Base-by-base conservation (phyloP, 2,888 invertebrate species). In the Eupithecia pulchellata region DNA sequence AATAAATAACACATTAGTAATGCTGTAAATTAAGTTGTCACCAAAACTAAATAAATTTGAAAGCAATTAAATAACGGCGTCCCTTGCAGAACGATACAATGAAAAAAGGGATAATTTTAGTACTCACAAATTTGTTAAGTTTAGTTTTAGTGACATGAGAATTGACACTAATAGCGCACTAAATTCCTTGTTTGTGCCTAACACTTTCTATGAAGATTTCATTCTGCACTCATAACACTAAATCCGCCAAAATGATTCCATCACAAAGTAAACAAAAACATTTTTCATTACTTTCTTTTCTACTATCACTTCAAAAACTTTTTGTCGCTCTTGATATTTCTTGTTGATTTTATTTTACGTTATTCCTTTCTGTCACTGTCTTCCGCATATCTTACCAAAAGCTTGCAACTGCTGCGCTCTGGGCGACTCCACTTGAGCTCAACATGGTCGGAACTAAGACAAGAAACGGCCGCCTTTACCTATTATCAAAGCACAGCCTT, bases 351-450 rank as follows among this genome's bases (percentile, higher is more conserved):
- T 8, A 25, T 20, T 20, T 20, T 9, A 47, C 47, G 47, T 52
- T 25, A 25, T 52, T 52, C 20, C 29, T 20, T 60, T 61, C 34
- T n/a, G 20, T 2, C 61, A 14, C 61, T 61, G 13, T 32, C 34
- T 61, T 60, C 58, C 39, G 60, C 42, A 57, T 34, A 64, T 64
- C 86, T 89, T 80, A 93, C 93, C 93, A 92, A 79, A 92, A 82
- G 82, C 86, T 83, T 77, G 86, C 86, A 81, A 89, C 82, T 81
- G 84, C 89, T 78, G 81, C 81, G 81, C 77, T 79, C 83, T 85
- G 84, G 82, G 87, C 93, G 93, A 91, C 93, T 89, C 86, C 74
- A 84, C 92, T 86, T 90, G 87, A 87, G 91, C 91, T 87, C 89
- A 81, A 84, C 93, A 93, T 92, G 88, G 84, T 92, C 81, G 74